These are phyloP conservation scores for Myotis brandtii DNA, from an alignment of 2,113 vertebrate species.

Conservation along the genomic window DNA sequence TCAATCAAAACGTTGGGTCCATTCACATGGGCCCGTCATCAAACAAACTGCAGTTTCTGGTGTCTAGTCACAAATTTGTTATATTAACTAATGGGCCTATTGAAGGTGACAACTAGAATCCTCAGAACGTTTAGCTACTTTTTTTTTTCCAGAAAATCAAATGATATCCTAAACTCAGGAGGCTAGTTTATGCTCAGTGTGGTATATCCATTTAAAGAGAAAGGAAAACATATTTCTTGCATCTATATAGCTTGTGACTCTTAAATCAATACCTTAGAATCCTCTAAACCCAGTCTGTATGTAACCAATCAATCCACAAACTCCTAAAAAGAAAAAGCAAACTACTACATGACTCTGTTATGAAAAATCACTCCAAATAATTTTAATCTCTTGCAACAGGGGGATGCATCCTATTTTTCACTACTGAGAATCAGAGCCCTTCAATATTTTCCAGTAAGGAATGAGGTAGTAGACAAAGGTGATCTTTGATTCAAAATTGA, in stretches of 20 bases:
- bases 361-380: slow-evolving; percentile 61
- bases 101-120: slow-evolving; percentile 5
- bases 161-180: slow-evolving; percentile 42
- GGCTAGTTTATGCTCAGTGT: slow-evolving; percentile 58
- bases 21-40: background rate
- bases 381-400: slow-evolving; percentile 57
- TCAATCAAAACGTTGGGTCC: background rate
- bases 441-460: slow-evolving; percentile 16
- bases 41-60: slow-evolving; percentile 1
- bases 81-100: slow-evolving; percentile 35
- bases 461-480: slow-evolving; percentile 58
- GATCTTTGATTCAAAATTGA: slow-evolving; percentile 58
- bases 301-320: slow-evolving; percentile 71
- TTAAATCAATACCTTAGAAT: slow-evolving; percentile 73
- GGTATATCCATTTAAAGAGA: slow-evolving; percentile 59
- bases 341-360: slow-evolving; percentile 24
- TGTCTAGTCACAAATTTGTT: slow-evolving; percentile 12
- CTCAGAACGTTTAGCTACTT: background rate
- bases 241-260: slow-evolving; percentile 62
- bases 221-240: slow-evolving; percentile 72
- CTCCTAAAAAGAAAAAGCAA: slow-evolving; percentile 53
- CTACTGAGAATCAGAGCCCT: slow-evolving; percentile 25
- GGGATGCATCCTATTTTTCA: slow-evolving; percentile 50
- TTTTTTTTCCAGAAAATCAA: slow-evolving; percentile 62
- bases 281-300: slow-evolving; percentile 66